Base-by-base conservation (phyloP, 2,888 invertebrate species). In the Eristalis intricaria region DNA sequence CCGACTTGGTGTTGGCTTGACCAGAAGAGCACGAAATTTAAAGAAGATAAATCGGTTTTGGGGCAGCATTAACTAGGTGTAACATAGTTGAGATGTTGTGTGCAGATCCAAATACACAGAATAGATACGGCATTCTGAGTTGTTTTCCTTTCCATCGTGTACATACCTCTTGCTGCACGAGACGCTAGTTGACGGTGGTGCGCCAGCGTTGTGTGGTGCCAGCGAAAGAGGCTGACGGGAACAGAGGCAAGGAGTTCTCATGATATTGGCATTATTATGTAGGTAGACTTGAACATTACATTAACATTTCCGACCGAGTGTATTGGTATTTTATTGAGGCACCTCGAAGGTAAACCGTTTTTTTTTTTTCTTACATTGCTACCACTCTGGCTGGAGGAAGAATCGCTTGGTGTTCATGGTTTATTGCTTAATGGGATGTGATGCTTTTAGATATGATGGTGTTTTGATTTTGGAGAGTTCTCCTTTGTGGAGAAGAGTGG, bases 1-100 rank as follows among this genome's bases (percentile, higher is more conserved):
- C 26, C 60, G 50, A 19, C 19, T 19, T 1, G 19, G 19, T 50
- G 5, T 13, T 10, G 22, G 38, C 56, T 73, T 74, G 78, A 69
- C 79, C 74, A 80, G 19, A 74, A 69, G 64, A 61, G 38, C 23
- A 29, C 60, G 26, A 63, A 79, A 56, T 43, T 29, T 7, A 63
- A 68, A 63, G 77, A 83, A 82, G 77, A 86, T 86, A 66, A 82
- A 85, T 85, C 64, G 82, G 61, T 66, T 75, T 81, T 76, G 65
- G 75, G 40, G 70, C 64, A 84, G 75, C 84, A 71, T 84, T 84
- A 75, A 65, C 74, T 79, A 71, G 70, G 79, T 74, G 74, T 75
- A 84, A 80, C 75, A 80, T 66, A 75, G 80, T 75, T 75, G 76
- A 81, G 84, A 81, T 85, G 84, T 81, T 69, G 58, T 63, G 63